These are phyloP conservation scores for Siniperca knerii DNA, from an alignment of 2,113 vertebrate genomes.

Conservation along the genomic window DNA sequence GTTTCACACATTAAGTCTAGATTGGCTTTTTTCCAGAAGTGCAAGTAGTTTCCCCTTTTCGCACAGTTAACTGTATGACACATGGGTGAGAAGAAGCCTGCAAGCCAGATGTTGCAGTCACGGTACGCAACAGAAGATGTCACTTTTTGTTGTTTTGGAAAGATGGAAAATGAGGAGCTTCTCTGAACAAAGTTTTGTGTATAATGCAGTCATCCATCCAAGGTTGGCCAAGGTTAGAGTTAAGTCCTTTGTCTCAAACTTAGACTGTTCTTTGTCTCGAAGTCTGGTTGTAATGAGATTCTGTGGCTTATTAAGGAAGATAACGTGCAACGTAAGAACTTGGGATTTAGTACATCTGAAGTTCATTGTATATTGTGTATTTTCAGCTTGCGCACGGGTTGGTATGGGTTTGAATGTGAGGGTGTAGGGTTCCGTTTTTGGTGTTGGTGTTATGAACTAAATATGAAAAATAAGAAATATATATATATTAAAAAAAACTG, in stretches of 20 bases:
- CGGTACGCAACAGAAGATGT: not conserved
- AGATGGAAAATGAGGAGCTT: not conserved
- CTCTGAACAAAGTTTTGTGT: not conserved
- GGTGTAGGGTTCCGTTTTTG: not conserved
- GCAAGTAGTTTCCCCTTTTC: not conserved
- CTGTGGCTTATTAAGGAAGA: too few relatives aligned
- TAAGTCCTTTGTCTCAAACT: not conserved
- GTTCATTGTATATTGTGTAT: not conserved
- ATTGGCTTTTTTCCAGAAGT: not conserved
- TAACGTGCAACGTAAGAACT: too few relatives aligned
- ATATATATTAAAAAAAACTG: not conserved
- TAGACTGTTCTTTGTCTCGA: not conserved
- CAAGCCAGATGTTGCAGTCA: conserved; percentile 1
- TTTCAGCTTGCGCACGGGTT: not conserved
- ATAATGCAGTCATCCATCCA: not conserved
- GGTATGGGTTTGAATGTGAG: not conserved
- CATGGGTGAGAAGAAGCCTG: conserved; percentile 1
- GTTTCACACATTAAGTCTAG: conserved; percentile 6
- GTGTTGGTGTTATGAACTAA: not conserved
- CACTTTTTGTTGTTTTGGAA: conserved; percentile 2
- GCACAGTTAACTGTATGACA: not conserved
- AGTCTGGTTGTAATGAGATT: not conserved
- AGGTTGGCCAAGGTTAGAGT: not conserved
- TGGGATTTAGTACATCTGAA: too few relatives aligned
- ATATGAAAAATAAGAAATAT: not conserved